Evolutionary conservation across 2,888 invertebrate species (phyloP), one percentile per base, ranked within the genome.

Genomic region (Halictus ligatus): DNA sequence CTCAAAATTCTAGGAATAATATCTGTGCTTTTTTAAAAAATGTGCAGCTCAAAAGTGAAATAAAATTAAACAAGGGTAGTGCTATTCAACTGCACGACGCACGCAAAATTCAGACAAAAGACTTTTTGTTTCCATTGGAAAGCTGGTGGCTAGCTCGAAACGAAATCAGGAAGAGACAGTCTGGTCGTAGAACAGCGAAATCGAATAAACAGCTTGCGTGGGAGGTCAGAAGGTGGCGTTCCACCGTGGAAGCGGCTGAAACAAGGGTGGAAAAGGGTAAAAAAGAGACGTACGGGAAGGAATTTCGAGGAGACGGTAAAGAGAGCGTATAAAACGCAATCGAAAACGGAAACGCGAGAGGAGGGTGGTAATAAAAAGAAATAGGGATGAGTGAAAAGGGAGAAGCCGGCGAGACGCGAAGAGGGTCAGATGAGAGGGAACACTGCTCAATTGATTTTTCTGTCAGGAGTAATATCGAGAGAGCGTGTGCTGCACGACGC

Each of bases 401-500:
- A 2, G 76, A 74, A 58, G 40, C 60, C 25, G 54, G 58, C 60
- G 21, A 60, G 43, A 58, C 25, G 25, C 10, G 73, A 58, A 75
- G 64, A 50, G 73, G 69, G 60, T 6, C 79, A 54, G 54, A 67
- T 58, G 79, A 83, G 77, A 78, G 60, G 50, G 75, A 80, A 35
- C 75, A 58, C 46, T 35, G 80, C 50, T 67, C 83, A 83, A 87
- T 86, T 80, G 85, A 87, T 87, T 83, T 86, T 89, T 84, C 87
- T 76, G 83, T 81, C 87, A 77, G 79, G 40, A 81, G 83, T 83
- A 87, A 87, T 87, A 83, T 83, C 83, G 83, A 64, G 73, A 75
- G 80, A 83, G 80, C 75, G 83, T 58, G 83, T 83, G 76, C 72
- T 58, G 75, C 75, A 67, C 69, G 75, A 74, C 43, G 76, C 75